A percentile compares a stretch with the other conserved stretches of the same genome.
Conservation (phyloP, 2,888 invertebrate genomes). For the Athalia rosae region DNA sequence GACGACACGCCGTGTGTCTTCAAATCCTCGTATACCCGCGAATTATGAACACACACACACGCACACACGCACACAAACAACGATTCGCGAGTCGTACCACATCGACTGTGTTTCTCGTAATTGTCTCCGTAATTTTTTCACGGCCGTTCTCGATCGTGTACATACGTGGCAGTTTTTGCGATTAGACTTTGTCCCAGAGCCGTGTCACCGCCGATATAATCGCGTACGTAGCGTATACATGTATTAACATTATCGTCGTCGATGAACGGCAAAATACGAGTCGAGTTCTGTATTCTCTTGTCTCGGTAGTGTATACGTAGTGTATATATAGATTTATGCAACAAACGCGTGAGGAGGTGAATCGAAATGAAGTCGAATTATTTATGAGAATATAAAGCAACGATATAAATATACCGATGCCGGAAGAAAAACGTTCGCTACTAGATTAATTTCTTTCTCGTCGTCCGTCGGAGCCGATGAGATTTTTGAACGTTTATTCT, state of each 20-base stretch:
- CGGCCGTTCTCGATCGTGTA: not conserved
- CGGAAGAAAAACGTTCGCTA: not conserved
- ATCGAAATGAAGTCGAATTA: conserved; percentile 24
- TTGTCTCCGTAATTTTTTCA: conserved; percentile 7
- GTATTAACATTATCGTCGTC: not conserved
- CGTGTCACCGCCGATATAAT: not conserved
- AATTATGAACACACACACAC: not conserved
- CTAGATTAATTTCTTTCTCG: not conserved
- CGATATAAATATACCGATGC: not conserved
- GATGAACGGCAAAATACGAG: not conserved
- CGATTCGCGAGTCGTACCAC: not conserved
- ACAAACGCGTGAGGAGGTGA: conserved; percentile 20
- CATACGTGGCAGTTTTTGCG: not conserved
- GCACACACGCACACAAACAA: too few species aligned
- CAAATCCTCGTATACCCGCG: too few species aligned
- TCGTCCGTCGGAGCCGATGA: too few species aligned
- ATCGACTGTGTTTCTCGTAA: not conserved
- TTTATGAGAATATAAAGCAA: not conserved
- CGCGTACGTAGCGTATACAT: not conserved
- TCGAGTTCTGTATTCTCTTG: not conserved
- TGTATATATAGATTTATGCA: conserved; percentile 28
- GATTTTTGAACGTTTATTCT: too few species aligned
- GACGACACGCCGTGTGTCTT: too few species aligned
- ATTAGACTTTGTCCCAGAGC: conserved; percentile 6
- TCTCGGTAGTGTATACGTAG: conserved; percentile 2